Percentiles rank a stretch among this genome's conserved stretches.
These are phyloP conservation scores for Holothuria glaberrima DNA, from an alignment of 35 echinoderm and acorn worm genomes.

Conservation along the genomic window DNA sequence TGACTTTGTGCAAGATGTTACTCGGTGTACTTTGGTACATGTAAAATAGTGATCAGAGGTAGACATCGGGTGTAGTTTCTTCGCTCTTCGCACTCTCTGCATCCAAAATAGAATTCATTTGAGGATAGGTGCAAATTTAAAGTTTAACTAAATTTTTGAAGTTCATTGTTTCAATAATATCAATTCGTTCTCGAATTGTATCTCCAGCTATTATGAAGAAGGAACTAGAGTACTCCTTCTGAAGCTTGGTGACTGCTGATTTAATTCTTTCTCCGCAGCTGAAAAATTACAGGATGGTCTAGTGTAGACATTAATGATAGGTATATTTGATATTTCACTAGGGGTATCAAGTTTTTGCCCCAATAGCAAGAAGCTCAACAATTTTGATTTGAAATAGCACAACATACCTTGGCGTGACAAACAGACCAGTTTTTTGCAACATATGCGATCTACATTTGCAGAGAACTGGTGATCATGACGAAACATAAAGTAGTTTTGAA, in stretches of 20 bases:
- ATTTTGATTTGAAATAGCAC: slow-evolving; percentile 8
- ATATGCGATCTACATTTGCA: too few relatives aligned
- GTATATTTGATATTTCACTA: slow-evolving; percentile 43
- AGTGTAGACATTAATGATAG: slow-evolving; percentile 30
- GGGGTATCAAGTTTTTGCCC: not conserved
- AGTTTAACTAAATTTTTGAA: slow-evolving; percentile 33
- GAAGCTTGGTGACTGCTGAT: not conserved
- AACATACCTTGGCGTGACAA: not conserved
- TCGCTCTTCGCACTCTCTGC: slow-evolving; percentile 2
- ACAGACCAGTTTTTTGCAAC: slow-evolving; percentile 1
- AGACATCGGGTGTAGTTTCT: slow-evolving; percentile 21
- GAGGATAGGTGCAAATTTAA: slow-evolving; percentile 34
- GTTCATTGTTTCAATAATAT: slow-evolving; percentile 28
- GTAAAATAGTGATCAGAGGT: too few relatives aligned
- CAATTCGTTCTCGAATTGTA: not conserved
- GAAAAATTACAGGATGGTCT: slow-evolving; percentile 22
- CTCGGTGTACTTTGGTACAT: slow-evolving; percentile 33
- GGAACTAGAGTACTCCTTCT: not conserved
- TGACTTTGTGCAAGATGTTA: slow-evolving; percentile 2
- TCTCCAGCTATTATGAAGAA: slow-evolving; percentile 4
- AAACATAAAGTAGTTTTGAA: too few relatives aligned
- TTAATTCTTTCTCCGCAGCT: slow-evolving; percentile 23
- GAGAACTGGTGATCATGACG: too few relatives aligned
- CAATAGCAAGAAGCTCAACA: slow-evolving; percentile 30
- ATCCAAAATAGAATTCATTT: slow-evolving; percentile 17